Conservation (phyloP, 2,888 invertebrate genomes). For the Tachina grossa region DNA sequence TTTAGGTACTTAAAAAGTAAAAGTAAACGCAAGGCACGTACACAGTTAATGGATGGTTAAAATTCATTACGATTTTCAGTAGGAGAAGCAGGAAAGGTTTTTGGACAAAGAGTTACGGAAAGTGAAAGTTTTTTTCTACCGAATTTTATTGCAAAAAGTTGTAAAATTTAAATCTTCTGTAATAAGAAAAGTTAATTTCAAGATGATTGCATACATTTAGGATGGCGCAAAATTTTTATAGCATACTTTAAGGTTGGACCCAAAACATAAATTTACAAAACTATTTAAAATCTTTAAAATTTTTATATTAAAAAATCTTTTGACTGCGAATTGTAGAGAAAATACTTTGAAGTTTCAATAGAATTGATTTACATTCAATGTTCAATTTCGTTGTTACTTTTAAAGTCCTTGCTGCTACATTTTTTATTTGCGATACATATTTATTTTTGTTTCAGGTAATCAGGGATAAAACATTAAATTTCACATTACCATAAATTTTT, state of each 20-base stretch:
- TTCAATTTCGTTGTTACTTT: background rate
- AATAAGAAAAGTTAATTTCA: background rate
- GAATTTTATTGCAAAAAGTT: too few species aligned
- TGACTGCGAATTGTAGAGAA: background rate
- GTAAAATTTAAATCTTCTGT: background rate
- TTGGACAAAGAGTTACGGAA: background rate
- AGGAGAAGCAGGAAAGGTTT: slow-evolving; percentile 3
- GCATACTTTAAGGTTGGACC: background rate
- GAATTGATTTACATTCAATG: slow-evolving; percentile 8
- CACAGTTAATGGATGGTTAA: slow-evolving; percentile 33
- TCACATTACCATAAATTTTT: slow-evolving; percentile 57
- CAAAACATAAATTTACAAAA: background rate
- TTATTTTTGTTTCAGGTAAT: slow-evolving; percentile 60
- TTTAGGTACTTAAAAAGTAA: slow-evolving; percentile 67
- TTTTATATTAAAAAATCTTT: background rate
- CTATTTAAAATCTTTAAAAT: background rate
- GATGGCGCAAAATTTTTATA: background rate
- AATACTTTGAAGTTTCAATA: background rate
- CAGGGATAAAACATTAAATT: slow-evolving; percentile 61
- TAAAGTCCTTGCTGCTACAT: background rate
- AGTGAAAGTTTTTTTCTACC: background rate
- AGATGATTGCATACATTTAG: background rate
- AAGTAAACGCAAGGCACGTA: slow-evolving; percentile 54
- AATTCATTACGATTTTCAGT: slow-evolving; percentile 46
- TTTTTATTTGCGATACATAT: slow-evolving; percentile 16